Evolutionary conservation across 2,797 vertebrate genomes (phyloP).

Genomic region (Florisuga fusca): DNA sequence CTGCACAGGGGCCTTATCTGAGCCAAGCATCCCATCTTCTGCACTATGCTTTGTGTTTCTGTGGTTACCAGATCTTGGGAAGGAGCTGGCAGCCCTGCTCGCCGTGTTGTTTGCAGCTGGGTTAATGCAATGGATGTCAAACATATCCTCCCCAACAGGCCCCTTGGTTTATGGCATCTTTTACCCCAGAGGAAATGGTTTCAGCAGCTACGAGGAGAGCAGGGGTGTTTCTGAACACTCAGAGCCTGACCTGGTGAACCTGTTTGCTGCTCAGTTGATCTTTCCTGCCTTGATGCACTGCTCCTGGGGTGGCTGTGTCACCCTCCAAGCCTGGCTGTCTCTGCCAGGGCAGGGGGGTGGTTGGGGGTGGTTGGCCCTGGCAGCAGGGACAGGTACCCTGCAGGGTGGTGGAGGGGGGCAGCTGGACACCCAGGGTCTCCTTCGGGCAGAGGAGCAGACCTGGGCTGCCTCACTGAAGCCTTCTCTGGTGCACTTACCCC

Average conservation of each 20-base stretch:
- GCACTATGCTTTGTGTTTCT: not conserved
- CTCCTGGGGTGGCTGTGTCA: not conserved
- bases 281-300: not conserved
- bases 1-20: not conserved
- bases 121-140: not conserved
- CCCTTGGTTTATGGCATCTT: not conserved
- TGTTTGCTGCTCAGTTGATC: not conserved
- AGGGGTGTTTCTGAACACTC: not conserved
- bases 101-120: not conserved
- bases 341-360: not conserved
- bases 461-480: not conserved
- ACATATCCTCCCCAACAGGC: not conserved
- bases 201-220: not conserved
- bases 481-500: not conserved
- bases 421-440: not conserved
- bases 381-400: not conserved
- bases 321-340: not conserved
- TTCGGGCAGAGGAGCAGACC: not conserved
- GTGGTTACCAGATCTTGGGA: not conserved
- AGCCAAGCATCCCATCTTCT: not conserved
- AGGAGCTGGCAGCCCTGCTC: not conserved
- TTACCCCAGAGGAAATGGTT: not conserved
- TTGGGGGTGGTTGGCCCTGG: not conserved
- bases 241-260: not conserved
- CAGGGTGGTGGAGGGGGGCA: fast-evolving